These are phyloP conservation scores for Dryococelus australis DNA, from an alignment of 2,888 invertebrate species.

Conservation along the genomic window DNA sequence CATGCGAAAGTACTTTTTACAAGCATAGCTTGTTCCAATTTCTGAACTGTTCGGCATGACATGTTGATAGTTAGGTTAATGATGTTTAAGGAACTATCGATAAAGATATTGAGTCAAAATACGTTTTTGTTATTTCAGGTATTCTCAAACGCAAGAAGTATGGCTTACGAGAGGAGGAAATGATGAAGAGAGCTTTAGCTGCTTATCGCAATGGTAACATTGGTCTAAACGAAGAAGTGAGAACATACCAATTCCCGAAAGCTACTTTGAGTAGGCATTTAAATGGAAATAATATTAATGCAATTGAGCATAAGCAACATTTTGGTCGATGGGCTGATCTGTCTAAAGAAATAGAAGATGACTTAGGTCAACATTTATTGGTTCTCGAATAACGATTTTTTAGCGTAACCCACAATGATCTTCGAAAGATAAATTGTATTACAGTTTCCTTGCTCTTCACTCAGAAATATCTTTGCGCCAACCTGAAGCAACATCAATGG, in stretches of 20 bases:
- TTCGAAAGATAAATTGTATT: neutral
- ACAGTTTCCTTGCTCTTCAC: neutral
- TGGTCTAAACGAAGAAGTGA: neutral
- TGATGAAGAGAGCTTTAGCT: neutral
- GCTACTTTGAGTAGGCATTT: neutral
- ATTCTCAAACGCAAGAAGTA: too few species aligned
- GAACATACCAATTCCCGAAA: neutral
- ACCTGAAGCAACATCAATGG: constrained; percentile 23
- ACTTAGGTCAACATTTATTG: neutral
- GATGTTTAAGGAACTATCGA: too few species aligned
- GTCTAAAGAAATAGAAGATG: neutral
- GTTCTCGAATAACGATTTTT: neutral
- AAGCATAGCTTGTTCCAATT: too few species aligned
- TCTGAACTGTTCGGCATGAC: too few species aligned
- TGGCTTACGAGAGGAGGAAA: too few species aligned
- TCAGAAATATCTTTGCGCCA: neutral
- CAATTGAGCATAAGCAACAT: neutral
- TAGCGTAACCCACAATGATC: neutral
- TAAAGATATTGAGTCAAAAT: too few species aligned
- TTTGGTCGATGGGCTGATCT: neutral
- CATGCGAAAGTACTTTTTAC: too few species aligned
- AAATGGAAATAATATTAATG: neutral
- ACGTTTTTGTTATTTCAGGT: too few species aligned
- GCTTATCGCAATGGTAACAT: neutral
- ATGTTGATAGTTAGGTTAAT: too few species aligned